A percentile compares a stretch with the other conserved stretches of the same genome.
phyloP scores from a whole-genome alignment of 2,888 invertebrate species.

The Kuschelorhynchus macadamiae region DNA sequence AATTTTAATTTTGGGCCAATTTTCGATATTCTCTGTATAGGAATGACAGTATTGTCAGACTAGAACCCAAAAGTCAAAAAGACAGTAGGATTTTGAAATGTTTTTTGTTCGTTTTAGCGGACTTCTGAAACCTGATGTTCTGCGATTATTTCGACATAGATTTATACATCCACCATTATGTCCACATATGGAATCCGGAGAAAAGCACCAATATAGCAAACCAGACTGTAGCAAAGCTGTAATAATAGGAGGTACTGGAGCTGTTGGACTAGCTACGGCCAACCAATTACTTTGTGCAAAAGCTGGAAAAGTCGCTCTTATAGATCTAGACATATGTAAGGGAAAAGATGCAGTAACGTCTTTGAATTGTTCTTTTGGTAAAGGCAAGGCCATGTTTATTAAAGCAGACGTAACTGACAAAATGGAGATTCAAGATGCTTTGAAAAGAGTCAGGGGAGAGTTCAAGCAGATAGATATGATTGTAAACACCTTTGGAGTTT shows the following conservation, averaged over 20 bases:
- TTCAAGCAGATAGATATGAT: constrained; percentile 52
- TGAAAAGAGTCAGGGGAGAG: constrained; percentile 41
- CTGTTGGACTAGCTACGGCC: constrained; percentile 42
- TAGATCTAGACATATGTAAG: constrained; percentile 39
- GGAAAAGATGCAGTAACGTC: constrained; percentile 39
- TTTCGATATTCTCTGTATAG: too few relatives aligned
- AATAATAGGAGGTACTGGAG: constrained; percentile 45
- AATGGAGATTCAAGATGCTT: constrained; percentile 43
- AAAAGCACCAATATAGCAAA: constrained; percentile 18
- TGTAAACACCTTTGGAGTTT: constrained; percentile 53
- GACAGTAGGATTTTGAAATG: constrained; percentile 22
- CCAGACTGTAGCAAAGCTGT: constrained; percentile 32
- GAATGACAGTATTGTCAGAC: too few relatives aligned
- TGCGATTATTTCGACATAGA: constrained; percentile 7
- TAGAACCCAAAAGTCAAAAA: not conserved
- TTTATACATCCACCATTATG: constrained; percentile 5
- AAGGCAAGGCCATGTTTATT: constrained; percentile 40
- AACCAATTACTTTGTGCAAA: constrained; percentile 40
- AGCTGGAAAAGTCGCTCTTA: constrained; percentile 33
- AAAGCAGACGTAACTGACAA: constrained; percentile 43
- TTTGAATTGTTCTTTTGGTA: constrained; percentile 45
- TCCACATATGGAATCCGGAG: constrained; percentile 9
- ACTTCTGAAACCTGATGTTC: constrained; percentile 11
- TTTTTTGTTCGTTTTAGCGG: constrained; percentile 18
- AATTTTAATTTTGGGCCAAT: too few relatives aligned